Evolutionary conservation across 2,113 vertebrate species (phyloP), one percentile per base, ranked within the genome.

Genomic region (Oryzias woworae): DNA sequence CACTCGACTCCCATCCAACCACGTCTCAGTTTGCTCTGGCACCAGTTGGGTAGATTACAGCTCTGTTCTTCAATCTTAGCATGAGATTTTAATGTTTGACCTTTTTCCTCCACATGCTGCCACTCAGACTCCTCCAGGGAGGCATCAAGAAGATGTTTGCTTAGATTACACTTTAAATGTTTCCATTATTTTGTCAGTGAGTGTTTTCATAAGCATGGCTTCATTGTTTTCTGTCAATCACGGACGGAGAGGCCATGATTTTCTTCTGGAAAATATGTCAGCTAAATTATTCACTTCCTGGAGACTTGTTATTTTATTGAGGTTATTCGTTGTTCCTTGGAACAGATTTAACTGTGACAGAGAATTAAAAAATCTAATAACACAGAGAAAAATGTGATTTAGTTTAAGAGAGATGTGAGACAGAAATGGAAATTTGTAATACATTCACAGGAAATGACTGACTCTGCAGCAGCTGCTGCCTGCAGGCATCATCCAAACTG

Each of bases 171-270:
- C 10, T 36, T 36, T 2, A 36, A 36, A 10, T 36, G 36, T 53
- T 53, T 22, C 15, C n/a, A 7, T 63, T 64, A 49, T 53, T 52
- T 15, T 6, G 26, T n/a, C 28, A 41, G 53, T 4, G 17, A 23
- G 17, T 47, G 61, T 56, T 71, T 65, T 65, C 42, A 55, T 53
- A 46, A 70, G 69, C 57, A 66, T 45, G 2, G n/a, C 57, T 56
- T 42, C 26, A 50, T 51, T 59, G 18, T 63, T 50, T 43, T 62
- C 50, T 57, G 53, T 60, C 72, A 64, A n/a, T 58, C 69, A 60
- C 41, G 52, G 12, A 62, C 47, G 55, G 26, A 53, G 31, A 22
- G 7, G 49, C 4, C 18, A 52, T 50, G 64, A 73, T 45, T 46
- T 4, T 6, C 23, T 23, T 28, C 18, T 13, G 14, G 22, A n/a